A percentile compares a stretch with the other conserved stretches of the same genome.
Evolutionary conservation across 2,113 vertebrate species (phyloP).

Genomic region (Hippocampus barbouri): DNA sequence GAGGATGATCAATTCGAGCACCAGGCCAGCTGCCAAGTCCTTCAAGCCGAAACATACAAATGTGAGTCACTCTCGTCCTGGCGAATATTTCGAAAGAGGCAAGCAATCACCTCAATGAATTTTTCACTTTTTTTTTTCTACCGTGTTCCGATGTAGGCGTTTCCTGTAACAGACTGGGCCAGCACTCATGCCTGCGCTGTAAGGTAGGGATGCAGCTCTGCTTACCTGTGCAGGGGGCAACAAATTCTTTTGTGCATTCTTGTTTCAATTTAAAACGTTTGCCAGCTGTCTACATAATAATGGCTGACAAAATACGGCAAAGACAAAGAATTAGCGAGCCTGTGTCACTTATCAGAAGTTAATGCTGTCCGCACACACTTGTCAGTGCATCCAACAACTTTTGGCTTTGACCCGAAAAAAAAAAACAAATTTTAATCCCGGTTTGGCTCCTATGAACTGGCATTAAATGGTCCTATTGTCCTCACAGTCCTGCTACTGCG

Average conservation of each 20-base stretch:
- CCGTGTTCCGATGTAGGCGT: slow-evolving; percentile 72
- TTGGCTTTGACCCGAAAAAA: too few species aligned
- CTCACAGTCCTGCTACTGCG: slow-evolving; percentile 90
- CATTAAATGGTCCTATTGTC: neutral
- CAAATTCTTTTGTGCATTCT: neutral
- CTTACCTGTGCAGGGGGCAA: neutral
- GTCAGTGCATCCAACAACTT: too few species aligned
- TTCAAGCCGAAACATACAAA: slow-evolving; percentile 96
- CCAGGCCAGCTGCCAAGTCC: slow-evolving; percentile 96
- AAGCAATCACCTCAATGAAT: neutral
- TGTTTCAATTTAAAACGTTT: neutral
- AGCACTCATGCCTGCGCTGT: slow-evolving; percentile 95
- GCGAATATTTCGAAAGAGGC: neutral
- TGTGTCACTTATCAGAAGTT: too few species aligned
- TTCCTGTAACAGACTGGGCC: slow-evolving; percentile 94
- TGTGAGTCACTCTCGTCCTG: slow-evolving; percentile 75
- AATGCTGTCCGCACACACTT: too few species aligned
- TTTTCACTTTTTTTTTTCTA: too few species aligned
- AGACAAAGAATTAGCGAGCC: too few species aligned
- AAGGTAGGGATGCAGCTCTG: slow-evolving; percentile 77
- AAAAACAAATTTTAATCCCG: neutral
- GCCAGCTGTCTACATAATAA: too few species aligned
- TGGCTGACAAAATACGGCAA: too few species aligned
- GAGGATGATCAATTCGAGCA: slow-evolving; percentile 99
- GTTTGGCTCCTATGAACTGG: neutral